Base-by-base conservation (phyloP, 2,888 invertebrate genomes). In the Trisateles emortualis region DNA sequence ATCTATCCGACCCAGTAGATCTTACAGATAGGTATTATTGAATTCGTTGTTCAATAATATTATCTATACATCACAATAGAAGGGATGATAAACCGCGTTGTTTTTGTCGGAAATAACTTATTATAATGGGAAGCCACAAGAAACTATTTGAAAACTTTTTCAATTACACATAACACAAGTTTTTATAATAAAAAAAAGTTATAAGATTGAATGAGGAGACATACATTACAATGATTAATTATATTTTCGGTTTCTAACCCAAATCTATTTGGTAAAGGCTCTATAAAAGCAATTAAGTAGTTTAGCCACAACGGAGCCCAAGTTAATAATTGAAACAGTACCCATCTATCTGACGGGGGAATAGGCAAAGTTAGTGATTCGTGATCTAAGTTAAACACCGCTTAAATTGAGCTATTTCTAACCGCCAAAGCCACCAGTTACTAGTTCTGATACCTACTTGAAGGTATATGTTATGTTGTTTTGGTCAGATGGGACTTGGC, bases 381-480 rank as follows among this genome's bases (percentile, higher is more conserved):
- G 56, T 56, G 68, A 65, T 68, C 59, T 54, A 68, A 68, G 53
- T 62, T 65, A 54, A 68, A 70, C 56, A 60, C 42, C 39, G 54
- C 52, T 58, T 40, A 47, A 54, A 59, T 62, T 62, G 54, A 65
- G 50, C 55, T 56, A 52, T 52, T 45, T 48, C 45, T 61, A 55
- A 59, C 60, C 52, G 38, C 30, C 46, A 22, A 39, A 43, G 44
- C 43, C 50, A n/a, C 42, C 10, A 32, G 13, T 22, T 47, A 58
- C 46, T 56, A 49, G 50, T 48, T 55, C 9, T 36, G 35, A 30
- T 47, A 48, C 50, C 43, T 40, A 50, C 17, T 49, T n/a, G n/a
- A n/a, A n/a, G 5, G n/a, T 33, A 16, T 49, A n/a, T n/a, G n/a
- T 29, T 5, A 22, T 33, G 32, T 38, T 50, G 32, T 44, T 52